Base-by-base conservation (phyloP, 2,888 invertebrate genomes). In the Caenorhabditis plicata region DNA sequence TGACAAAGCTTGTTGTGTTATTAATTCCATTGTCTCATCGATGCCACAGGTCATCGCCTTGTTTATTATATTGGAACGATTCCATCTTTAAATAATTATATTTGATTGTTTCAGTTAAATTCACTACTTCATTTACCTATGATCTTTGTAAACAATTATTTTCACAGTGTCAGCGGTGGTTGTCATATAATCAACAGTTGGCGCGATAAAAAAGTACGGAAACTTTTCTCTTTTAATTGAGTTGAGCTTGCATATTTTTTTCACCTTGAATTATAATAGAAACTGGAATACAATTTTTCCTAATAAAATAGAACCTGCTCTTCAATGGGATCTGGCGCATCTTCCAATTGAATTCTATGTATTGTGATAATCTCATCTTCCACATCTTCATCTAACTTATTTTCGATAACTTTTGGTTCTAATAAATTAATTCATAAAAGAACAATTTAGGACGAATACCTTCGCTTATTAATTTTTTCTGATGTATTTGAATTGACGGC, bases 121-220 rank as follows among this genome's bases (percentile, higher is more conserved):
- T 13, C 31, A 17, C 19, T 13, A 36, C n/a, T n/a, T n/a, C n/a
- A n/a, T n/a, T n/a, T 32, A 60, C 55, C 45, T 38, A 9, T 22
- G 35, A 25, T 49, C 42, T 31, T 73, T 73, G 51, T 52, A 65
- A 11, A 78, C 65, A n/a, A 68, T 49, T n/a, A 78, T 50, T 55
- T 78, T 77, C 19, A 78, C 71, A 25, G 60, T 66, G 2, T 62
- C 53, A 0, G 71, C 75, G 4, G 50, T 56, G 1, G 75, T 77
- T n/a, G 73, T 73, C 33, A 63, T 61, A 40, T 73, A 77, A 50
- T 75, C 68, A 13, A 73, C 75, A 5, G 73, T 67, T 1, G 74
- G 71, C 3, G 77, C 62, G 11, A 67, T 57, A 44, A 75, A 75
- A 26, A 66, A 68, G 2, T 32, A 22, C 7, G 64, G 54, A 22